Evolutionary conservation across 1,140 invertebrate genomes (phyloP).

Genomic region (Chionoecetes opilio): DNA sequence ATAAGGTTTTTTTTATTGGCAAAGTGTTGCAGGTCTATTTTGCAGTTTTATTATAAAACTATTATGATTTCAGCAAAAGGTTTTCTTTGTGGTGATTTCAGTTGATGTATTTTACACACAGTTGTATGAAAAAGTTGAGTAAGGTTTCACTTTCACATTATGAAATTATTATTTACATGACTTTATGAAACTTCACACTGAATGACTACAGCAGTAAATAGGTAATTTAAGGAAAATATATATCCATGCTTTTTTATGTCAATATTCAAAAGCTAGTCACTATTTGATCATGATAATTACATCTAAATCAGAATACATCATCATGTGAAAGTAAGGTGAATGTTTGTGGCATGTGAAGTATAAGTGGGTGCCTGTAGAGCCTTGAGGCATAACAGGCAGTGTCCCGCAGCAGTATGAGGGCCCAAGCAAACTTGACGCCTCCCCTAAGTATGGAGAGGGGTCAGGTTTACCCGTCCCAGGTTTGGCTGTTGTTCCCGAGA

Average conservation of each 20-base stretch:
- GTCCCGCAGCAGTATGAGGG: slow-evolving; percentile 75
- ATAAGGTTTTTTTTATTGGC: slow-evolving; percentile 51
- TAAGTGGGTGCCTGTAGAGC: slow-evolving; percentile 38
- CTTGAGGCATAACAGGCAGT: slow-evolving; percentile 67
- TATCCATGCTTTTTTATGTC: background rate
- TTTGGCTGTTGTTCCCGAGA: slow-evolving; percentile 75
- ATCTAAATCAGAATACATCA: background rate
- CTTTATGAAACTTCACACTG: background rate
- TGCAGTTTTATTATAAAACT: background rate
- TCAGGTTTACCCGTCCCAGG: slow-evolving; percentile 60
- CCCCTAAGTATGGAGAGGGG: slow-evolving; percentile 54
- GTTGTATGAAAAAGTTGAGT: background rate
- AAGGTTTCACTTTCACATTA: background rate
- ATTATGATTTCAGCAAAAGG: background rate
- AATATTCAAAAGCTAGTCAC: background rate
- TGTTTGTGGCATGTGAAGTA: slow-evolving; percentile 35
- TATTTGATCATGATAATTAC: background rate
- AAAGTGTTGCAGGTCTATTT: slow-evolving; percentile 74
- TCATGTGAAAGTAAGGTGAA: background rate
- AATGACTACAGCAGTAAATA: background rate
- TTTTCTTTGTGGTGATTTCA: too few relatives aligned
- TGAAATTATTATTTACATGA: background rate
- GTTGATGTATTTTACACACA: background rate
- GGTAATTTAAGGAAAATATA: background rate
- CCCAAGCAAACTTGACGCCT: slow-evolving; percentile 60